Conservation (phyloP, 2,113 vertebrate genomes). For the Lepus americanus region DNA sequence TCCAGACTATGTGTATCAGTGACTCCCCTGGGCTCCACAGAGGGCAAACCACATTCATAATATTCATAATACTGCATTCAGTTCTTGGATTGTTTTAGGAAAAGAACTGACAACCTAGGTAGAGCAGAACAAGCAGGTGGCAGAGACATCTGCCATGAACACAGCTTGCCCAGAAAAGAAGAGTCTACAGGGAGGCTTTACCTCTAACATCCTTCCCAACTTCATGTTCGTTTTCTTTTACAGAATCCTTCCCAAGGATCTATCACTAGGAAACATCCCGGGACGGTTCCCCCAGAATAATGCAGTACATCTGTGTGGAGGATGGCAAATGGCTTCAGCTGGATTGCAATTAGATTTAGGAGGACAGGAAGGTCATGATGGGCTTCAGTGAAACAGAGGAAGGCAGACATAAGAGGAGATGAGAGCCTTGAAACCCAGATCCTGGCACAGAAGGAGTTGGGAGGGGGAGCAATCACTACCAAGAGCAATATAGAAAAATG, state of each 20-base stretch:
- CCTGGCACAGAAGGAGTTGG: not conserved
- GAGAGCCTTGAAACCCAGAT: not conserved
- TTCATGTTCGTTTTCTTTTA: slow-evolving; percentile 4
- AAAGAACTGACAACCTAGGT: slow-evolving; percentile 44
- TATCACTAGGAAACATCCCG: not conserved
- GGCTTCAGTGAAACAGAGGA: not conserved
- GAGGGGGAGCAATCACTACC: not conserved
- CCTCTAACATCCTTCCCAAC: slow-evolving; percentile 1
- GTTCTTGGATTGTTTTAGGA: slow-evolving; percentile 2
- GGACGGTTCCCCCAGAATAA: not conserved
- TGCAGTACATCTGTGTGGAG: not conserved
- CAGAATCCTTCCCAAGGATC: slow-evolving; percentile 1
- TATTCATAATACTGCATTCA: not conserved
- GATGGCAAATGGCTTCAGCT: not conserved
- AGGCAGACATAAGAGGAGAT: not conserved
- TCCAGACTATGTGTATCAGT: slow-evolving; percentile 4
- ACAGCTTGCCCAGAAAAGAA: slow-evolving; percentile 56
- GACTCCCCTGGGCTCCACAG: not conserved
- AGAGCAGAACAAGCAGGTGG: slow-evolving; percentile 59
- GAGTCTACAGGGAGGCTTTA: not conserved
- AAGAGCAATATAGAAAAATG: not conserved
- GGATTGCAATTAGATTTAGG: not conserved
- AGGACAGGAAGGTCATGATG: not conserved
- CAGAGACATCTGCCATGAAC: slow-evolving; percentile 46
- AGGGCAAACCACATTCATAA: slow-evolving; percentile 36